Percentiles rank a stretch among this genome's conserved stretches.
Evolutionary conservation across 1,140 invertebrate genomes (phyloP).

Genomic region (Lucilia sericata): DNA sequence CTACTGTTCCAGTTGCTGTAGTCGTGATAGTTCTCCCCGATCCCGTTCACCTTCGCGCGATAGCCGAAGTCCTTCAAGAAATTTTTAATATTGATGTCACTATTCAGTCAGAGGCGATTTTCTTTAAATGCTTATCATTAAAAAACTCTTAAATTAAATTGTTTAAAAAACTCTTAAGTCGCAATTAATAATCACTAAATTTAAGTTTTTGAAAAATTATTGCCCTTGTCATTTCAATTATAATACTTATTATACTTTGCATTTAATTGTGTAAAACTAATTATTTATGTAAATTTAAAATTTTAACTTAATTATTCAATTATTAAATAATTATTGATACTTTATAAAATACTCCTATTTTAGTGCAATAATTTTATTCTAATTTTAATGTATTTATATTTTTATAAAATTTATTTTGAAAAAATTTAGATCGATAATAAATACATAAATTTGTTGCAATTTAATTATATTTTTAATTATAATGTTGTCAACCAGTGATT

Average conservation of each 20-base stretch:
- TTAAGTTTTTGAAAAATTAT: not conserved
- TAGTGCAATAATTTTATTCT: not conserved
- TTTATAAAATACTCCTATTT: not conserved
- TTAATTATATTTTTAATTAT: too few relatives aligned
- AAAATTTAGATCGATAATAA: not conserved
- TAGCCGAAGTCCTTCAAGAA: slow-evolving; percentile 60
- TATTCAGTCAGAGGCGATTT: not conserved
- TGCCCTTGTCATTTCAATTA: not conserved
- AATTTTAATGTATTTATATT: not conserved
- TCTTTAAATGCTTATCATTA: slow-evolving; percentile 6
- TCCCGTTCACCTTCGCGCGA: slow-evolving; percentile 55
- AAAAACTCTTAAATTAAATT: not conserved
- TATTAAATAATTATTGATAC: not conserved
- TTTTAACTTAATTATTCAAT: not conserved
- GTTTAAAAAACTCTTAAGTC: not conserved
- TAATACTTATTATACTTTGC: not conserved
- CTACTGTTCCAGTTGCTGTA: slow-evolving; percentile 75
- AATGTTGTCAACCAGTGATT: too few relatives aligned
- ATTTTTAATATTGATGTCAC: slow-evolving; percentile 37
- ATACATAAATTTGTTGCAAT: too few relatives aligned
- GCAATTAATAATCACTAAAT: not conserved
- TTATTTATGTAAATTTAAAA: not conserved
- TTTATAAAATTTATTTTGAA: not conserved
- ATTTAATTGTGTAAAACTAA: not conserved
- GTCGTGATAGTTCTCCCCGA: slow-evolving; percentile 60